phyloP scores from a whole-genome alignment of 1,140 invertebrate species.

The Sitobion miscanthi region DNA sequence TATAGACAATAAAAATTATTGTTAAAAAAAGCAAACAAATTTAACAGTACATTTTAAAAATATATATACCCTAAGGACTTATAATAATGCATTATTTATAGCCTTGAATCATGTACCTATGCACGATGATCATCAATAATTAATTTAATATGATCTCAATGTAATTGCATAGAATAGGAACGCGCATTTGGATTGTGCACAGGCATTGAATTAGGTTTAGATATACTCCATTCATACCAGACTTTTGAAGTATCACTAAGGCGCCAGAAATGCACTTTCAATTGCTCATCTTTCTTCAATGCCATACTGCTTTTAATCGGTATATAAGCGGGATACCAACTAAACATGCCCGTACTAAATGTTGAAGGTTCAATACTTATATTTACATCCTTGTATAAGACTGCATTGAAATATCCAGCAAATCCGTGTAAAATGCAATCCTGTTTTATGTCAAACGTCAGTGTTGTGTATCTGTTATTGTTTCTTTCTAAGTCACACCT shows the following conservation, averaged over 20 bases:
- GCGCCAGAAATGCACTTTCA: constrained; percentile 89
- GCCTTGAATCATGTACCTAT: not conserved
- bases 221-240: constrained; percentile 96
- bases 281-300: constrained; percentile 71
- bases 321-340: constrained; percentile 97
- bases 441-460: constrained; percentile 75
- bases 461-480: constrained; percentile 77
- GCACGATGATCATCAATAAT: not conserved
- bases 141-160: constrained; percentile 17
- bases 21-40: not conserved
- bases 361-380: constrained; percentile 90
- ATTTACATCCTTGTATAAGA: constrained; percentile 83
- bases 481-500: constrained; percentile 68
- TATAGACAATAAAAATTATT: not conserved
- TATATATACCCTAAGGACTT: not conserved
- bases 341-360: constrained; percentile 90
- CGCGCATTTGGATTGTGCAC: constrained; percentile 83
- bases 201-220: constrained; percentile 69
- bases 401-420: constrained; percentile 92
- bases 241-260: constrained; percentile 78
- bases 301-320: constrained; percentile 74
- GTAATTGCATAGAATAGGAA: constrained; percentile 52
- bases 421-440: constrained; percentile 90
- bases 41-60: not conserved
- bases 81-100: not conserved